Evolutionary conservation across 23 tunicate species (phyloP), one percentile per base, ranked within the genome.

Genomic region (Aplidium turbinatum): DNA sequence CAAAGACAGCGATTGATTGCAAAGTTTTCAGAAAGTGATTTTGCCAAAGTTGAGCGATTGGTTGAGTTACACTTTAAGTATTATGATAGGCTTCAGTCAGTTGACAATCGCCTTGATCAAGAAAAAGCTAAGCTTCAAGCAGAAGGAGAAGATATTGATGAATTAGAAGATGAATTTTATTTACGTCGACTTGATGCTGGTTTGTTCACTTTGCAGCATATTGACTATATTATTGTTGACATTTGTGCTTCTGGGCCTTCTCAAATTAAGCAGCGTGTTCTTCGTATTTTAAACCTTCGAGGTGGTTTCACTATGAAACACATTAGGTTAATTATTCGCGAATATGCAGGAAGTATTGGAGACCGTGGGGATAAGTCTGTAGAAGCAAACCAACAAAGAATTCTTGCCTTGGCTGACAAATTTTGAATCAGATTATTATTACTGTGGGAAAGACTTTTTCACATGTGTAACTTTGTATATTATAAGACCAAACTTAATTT

Each of bases 211-310:
- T 62, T 94, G 60, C 99, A 94, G 53, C 99, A 94, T 35, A 48
- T 79, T 24, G 99, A 87, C 62, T 94, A 94, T 36, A 73, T 94
- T 36, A 87, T 94, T 56, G 99, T 94, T 31, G 99, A 94, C 81
- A 58, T 94, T 21, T 76, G 85, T 26, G 83, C 87, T 3, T 82
- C 95, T 24, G 95, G 83, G 13, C 6, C 61, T 0, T 53, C 91
- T 1, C 75, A 75, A 47, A 72, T 84, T 33, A 91, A 84, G 35
- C 85, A 91, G 24, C 77, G 97, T 0, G 84, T 91, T 35, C 28
- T 80, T 25, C 86, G 76, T 36, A 79, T 91, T 47, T 63, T 91
- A 20, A 84, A 79, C 39, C 35, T 91, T 1, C 57, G 86, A 18
- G 84, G 89, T 3, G 90, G 85, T 1, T n/a, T n/a, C n/a, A 52